These are phyloP conservation scores for Avahi laniger DNA, from an alignment of 2,797 vertebrate species.

Conservation along the genomic window DNA sequence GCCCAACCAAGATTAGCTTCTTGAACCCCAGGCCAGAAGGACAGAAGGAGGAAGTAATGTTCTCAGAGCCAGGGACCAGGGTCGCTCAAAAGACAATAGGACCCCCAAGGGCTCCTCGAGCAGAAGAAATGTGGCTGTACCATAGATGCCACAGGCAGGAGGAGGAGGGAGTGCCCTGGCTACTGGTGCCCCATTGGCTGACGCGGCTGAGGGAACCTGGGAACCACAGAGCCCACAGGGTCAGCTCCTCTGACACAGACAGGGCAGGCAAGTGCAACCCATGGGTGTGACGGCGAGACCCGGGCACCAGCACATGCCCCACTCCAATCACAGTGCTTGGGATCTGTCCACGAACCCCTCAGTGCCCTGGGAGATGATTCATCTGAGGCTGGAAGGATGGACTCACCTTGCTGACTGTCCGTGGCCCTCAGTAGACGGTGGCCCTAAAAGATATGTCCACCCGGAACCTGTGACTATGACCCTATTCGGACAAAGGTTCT, in stretches of 20 bases:
- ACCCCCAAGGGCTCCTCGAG: not conserved
- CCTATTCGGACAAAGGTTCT: not conserved
- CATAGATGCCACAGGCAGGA: fast-evolving
- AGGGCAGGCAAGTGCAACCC: not conserved
- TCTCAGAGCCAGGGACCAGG: not conserved
- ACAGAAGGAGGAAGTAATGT: not conserved
- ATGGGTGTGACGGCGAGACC: not conserved
- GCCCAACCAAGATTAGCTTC: not conserved
- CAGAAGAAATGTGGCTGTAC: not conserved
- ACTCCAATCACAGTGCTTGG: not conserved
- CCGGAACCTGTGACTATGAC: not conserved
- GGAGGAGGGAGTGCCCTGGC: not conserved
- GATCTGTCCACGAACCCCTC: not conserved
- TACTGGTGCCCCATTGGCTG: not conserved
- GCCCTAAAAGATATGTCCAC: not conserved
- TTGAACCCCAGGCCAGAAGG: not conserved
- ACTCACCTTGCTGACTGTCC: too few relatives aligned
- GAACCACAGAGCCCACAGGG: not conserved
- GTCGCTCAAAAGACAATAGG: not conserved
- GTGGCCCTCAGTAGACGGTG: not conserved
- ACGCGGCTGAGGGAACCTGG: not conserved
- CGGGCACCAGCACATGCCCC: not conserved
- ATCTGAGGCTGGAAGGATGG: not conserved
- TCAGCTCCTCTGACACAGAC: not conserved
- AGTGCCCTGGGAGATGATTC: too few relatives aligned